Percentiles rank a stretch among this genome's conserved stretches.
Evolutionary conservation across 53 echinoderm and acorn worm genomes (phyloP).

Genomic region (Glandiceps talaboti): DNA sequence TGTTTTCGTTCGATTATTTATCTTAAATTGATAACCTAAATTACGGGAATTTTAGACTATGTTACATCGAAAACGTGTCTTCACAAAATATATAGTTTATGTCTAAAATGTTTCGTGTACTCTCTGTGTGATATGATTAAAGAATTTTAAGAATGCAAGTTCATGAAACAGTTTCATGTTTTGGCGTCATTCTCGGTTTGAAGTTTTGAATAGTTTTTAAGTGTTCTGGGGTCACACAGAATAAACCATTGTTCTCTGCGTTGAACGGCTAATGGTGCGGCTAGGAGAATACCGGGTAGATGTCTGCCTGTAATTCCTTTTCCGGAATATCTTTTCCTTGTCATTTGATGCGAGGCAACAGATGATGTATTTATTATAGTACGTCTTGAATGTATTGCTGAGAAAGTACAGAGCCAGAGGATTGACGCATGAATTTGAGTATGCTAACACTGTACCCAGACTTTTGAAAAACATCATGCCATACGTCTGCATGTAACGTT

Average conservation of each 20-base stretch:
- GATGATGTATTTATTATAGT: conserved; percentile 58
- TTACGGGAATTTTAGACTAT: too few relatives aligned
- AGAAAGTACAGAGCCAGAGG: conserved; percentile 85
- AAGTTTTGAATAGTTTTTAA: too few relatives aligned
- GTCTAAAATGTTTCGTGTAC: too few relatives aligned
- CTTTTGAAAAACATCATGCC: neutral
- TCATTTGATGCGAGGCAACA: conserved; percentile 19
- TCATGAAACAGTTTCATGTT: too few relatives aligned
- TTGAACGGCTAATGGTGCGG: neutral
- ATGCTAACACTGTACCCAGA: conserved; percentile 27
- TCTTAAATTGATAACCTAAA: too few relatives aligned
- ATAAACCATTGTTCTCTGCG: neutral
- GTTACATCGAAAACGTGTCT: too few relatives aligned
- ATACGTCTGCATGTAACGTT: neutral
- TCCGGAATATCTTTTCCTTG: neutral
- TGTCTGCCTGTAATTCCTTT: neutral
- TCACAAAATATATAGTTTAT: too few relatives aligned
- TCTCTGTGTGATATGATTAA: too few relatives aligned
- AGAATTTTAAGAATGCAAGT: too few relatives aligned
- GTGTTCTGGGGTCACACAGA: neutral
- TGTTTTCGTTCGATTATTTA: too few relatives aligned
- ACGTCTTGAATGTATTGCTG: conserved; percentile 77
- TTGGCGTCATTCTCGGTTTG: too few relatives aligned
- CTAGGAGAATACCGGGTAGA: neutral
- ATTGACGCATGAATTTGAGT: conserved; percentile 80